phyloP scores from a whole-genome alignment of 2,797 vertebrate species.

The Bradypodion ventrale region DNA sequence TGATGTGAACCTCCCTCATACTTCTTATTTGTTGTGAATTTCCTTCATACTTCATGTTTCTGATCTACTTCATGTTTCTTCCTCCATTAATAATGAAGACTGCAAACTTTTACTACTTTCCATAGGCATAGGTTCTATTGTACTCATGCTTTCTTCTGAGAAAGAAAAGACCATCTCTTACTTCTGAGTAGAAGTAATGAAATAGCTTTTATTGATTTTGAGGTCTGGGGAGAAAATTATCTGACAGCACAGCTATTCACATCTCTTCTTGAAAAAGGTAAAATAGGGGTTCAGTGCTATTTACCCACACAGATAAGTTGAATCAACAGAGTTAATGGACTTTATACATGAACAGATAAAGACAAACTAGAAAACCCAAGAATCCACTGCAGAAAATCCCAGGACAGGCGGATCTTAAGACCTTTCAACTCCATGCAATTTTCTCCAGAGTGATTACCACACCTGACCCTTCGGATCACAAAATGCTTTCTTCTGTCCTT shows the following conservation, averaged over 20 bases:
- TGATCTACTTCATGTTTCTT: too few species aligned
- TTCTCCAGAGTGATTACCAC: slow-evolving; percentile 33
- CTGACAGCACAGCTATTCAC: not conserved
- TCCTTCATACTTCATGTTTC: too few species aligned
- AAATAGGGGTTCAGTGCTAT: not conserved
- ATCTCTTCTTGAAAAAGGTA: not conserved
- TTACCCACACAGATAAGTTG: not conserved
- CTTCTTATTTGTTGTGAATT: too few species aligned
- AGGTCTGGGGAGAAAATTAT: not conserved
- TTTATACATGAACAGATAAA: not conserved
- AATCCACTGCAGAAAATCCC: not conserved
- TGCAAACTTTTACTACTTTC: too few species aligned
- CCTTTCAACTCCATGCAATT: not conserved
- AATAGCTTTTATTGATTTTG: not conserved
- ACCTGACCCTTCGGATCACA: slow-evolving; percentile 40
- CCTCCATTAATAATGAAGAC: too few species aligned
- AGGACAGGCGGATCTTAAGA: not conserved
- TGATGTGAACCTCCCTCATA: too few species aligned
- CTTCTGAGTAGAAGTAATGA: not conserved
- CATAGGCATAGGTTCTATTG: not conserved
- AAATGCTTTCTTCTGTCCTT: slow-evolving; percentile 14
- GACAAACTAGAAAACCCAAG: not conserved
- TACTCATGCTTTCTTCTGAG: not conserved
- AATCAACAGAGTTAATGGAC: not conserved
- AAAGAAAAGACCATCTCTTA: not conserved